Base-by-base conservation (phyloP, 1,140 invertebrate genomes). In the Andrena cerasifolii region DNA sequence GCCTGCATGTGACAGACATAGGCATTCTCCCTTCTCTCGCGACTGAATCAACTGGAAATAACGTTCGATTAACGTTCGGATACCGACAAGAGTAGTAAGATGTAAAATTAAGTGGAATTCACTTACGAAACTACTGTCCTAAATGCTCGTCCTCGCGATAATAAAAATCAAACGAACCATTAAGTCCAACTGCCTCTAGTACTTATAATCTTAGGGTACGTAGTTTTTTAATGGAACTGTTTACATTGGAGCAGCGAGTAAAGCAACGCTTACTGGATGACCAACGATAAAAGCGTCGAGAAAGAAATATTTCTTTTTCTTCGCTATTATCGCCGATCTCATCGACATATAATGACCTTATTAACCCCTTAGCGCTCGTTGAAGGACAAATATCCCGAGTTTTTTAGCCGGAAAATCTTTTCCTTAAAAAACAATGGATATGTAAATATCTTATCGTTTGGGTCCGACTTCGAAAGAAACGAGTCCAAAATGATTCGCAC, bases 81-180 rank as follows among this genome's bases (percentile, higher is more conserved):
- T 45, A 8, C 43, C 7, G 16, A 45, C 16, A 45, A 8, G 4
- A 45, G 43, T 8, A 45, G 16, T 14, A 14, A 45, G 10, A 47
- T 47, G 16, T 18, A 31, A 59, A 63, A 62, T 66, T 21, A 66
- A 66, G 28, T 51, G 33, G 1, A 65, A 12, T 31, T 16, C n/a
- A 8, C 4, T 16, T 33, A 66, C 2, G 8, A 40, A 40, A 36
- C 2, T 40, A 59, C 21, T 1, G 47, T 18, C 8, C 31, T n/a
- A 36, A 28, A 12, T 3, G 4, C 36, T 6, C 6, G 5, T 21
- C 6, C 21, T 59, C 21, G 21, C 18, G 31, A 33, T 58, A 4
- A 58, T 18, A 58, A 33, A n/a, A 58, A 33, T 58, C n/a, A 58
- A 51, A 21, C 49, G 47, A 49, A 31, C 54, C 31, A 16, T n/a